phyloP scores from a whole-genome alignment of 2,888 invertebrate species.

The Amphipoea oculea region DNA sequence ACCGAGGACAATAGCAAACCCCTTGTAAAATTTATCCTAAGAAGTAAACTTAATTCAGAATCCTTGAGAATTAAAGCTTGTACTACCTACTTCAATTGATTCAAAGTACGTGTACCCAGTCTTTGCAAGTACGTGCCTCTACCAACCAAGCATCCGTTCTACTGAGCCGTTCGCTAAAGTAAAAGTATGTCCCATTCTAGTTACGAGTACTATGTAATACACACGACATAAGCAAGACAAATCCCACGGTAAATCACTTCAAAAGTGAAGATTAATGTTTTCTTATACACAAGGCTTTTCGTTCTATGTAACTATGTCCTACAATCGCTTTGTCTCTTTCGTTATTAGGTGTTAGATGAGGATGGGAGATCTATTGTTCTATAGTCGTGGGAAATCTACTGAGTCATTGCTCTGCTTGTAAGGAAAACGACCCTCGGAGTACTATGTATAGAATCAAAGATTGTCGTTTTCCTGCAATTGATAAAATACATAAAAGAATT shows the following conservation, averaged over 20 bases:
- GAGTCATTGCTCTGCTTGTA: constrained; percentile 75
- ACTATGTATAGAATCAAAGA: constrained; percentile 24
- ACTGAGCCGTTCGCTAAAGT: constrained; percentile 32
- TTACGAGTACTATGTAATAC: constrained; percentile 39
- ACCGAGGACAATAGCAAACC: neutral
- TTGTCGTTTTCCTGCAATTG: constrained; percentile 48
- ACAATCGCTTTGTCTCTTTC: constrained; percentile 59
- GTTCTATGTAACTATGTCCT: constrained; percentile 44
- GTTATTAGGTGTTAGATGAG: constrained; percentile 52
- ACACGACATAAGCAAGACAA: constrained; percentile 29
- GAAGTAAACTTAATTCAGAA: neutral
- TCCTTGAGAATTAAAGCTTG: neutral
- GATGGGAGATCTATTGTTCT: constrained; percentile 74
- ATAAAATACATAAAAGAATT: constrained; percentile 24
- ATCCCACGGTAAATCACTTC: constrained; percentile 57
- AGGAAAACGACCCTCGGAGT: constrained; percentile 62
- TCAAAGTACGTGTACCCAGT: neutral
- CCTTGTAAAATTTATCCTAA: neutral
- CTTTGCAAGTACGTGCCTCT: neutral
- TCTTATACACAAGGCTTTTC: constrained; percentile 52
- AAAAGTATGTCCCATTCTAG: constrained; percentile 44
- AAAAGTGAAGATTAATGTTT: constrained; percentile 52
- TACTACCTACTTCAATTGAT: too few relatives aligned
- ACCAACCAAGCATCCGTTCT: constrained; percentile 4
- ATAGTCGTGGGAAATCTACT: constrained; percentile 79